Evolutionary conservation across 2,113 vertebrate genomes (phyloP), one percentile per base, ranked within the genome.

Genomic region (Conger conger): DNA sequence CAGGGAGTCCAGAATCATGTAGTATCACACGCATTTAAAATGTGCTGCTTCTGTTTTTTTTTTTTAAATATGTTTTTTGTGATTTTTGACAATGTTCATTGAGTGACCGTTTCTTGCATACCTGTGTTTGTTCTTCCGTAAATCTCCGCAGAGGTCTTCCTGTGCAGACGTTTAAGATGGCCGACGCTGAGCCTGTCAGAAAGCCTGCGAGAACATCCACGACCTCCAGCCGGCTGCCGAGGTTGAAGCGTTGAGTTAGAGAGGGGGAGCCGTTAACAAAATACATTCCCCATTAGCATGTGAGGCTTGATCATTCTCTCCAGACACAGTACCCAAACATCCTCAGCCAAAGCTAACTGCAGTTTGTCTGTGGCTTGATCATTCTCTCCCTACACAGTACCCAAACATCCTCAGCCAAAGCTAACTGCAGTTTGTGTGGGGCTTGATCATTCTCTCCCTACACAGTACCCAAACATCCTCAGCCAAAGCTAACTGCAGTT

Each of bases 151-250:
- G 76, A 23, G 76, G 7, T 4, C 76, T 37, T 20, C 15, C 3
- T 6, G 38, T 5, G 2, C 76, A 37, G 20, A 78, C 76, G 0
- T 16, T 37, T 80, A 88, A 89, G 77, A 89, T 9, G 30, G 92
- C 91, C 91, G 93, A 83, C 88, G 77, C 89, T 86, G 90, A 90
- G 87, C 79, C 79, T 86, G 93, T 89, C 91, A 94, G 88, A 91
- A 87, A n/a, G 88, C 76, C 84, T 23, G 88, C 92, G 82, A 94
- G 92, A 90, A 96, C 94, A 90, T 88, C 89, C 38, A 80, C 87
- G 78, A 92, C 86, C 88, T 88, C 91, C 86, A 95, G 90, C 86
- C 89, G 92, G 77, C 93, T 96, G 93, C 95, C 96, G 54, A 96
- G 93, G 87, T 84, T 97, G 68, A 96, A 96, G 27, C 87, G 83